Base-by-base conservation (phyloP, 2,888 invertebrate genomes). In the Apoda limacodes region DNA sequence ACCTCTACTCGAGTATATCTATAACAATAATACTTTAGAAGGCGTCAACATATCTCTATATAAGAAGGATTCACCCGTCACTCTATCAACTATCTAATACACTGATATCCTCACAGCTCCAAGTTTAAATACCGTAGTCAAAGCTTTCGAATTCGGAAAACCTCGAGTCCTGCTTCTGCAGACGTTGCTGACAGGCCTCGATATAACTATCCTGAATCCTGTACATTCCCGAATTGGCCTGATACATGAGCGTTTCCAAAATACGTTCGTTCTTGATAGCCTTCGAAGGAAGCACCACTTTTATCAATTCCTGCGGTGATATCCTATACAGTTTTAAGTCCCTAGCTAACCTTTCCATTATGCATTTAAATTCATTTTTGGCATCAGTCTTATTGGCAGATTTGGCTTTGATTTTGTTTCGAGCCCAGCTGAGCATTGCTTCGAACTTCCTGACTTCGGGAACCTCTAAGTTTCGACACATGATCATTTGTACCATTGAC, bases 401-500 rank as follows among this genome's bases (percentile, higher is more conserved):
- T 70, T 89, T 90, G 50, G 86, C 82, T 67, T 89, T 86, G 48
- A 94, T 90, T 72, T 92, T 90, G 65, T 93, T 86, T 39, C 88
- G 86, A 5, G 95, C 92, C 95, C 95, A 95, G 34, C 86, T 85
- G 25, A 95, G 83, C 95, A 95, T 95, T 2, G 94, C 93, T 68
- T 95, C 93, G 60, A 95, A 95, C 67, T 95, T 95, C 29, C 89
- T 84, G 21, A 95, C 90, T 66, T 95, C 95, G 0, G 90, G 88
- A 27, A 95, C 90, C 56, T 93, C 93, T 42, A 95, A 83, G 57
- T 90, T 92, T n/a, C 95, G 87, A 65, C 89, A 89, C 92, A 93
- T 93, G 45, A 93, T 92, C 91, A 92, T 92, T 60, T 93, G 93
- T 11, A 95, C 94, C 93, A 95, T 94, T 3, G 95, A 95, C 61